Evolutionary conservation across 2,113 vertebrate genomes (phyloP).

Genomic region (Picathartes gymnocephalus): DNA sequence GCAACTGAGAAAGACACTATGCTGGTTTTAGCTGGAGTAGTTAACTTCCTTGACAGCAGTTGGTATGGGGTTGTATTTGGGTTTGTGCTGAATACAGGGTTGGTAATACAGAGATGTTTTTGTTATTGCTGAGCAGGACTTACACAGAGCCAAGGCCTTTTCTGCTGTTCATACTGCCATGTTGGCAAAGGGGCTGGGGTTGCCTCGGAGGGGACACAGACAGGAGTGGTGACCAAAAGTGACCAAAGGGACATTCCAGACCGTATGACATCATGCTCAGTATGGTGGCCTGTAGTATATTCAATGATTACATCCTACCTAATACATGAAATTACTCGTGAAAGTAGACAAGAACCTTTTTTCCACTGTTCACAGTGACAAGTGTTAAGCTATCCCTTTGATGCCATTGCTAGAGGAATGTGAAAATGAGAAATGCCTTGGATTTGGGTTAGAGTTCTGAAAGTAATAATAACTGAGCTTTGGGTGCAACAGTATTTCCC

Average conservation of each 20-base stretch:
- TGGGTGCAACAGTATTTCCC: neutral
- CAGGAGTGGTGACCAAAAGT: neutral
- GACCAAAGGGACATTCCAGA: neutral
- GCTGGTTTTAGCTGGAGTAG: neutral
- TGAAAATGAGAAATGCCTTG: neutral
- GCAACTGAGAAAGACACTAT: neutral
- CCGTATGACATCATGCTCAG: rapidly evolving
- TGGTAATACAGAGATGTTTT: neutral
- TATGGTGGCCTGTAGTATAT: neutral
- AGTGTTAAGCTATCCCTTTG: neutral
- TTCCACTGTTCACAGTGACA: neutral
- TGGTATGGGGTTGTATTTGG: neutral
- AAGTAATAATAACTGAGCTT: neutral
- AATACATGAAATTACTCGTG: neutral
- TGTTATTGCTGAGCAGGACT: neutral
- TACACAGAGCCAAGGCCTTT: neutral
- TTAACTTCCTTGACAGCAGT: neutral
- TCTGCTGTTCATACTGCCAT: rapidly evolving
- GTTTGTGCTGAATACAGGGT: neutral
- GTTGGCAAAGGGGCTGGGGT: too few species aligned
- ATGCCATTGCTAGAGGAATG: neutral
- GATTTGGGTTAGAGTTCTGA: neutral
- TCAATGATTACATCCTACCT: neutral
- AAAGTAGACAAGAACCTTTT: neutral
- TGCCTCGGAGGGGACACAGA: neutral